Conservation (phyloP, 2,888 invertebrate genomes). For the Cecidostiba fungosa region DNA sequence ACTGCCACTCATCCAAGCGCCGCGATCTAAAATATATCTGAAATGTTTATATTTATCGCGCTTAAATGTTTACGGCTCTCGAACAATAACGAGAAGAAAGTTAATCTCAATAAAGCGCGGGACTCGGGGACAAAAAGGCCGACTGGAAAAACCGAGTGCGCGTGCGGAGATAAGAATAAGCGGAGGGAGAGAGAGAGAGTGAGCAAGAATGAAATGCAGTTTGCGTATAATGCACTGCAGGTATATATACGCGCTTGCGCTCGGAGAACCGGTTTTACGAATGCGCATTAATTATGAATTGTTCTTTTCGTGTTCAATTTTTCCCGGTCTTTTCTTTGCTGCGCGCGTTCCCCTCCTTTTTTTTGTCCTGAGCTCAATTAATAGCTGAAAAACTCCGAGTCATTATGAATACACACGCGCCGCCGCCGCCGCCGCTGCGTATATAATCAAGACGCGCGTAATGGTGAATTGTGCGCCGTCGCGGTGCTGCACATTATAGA, state of each 20-base stretch:
- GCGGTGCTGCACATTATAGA: not conserved
- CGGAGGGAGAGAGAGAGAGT: not conserved
- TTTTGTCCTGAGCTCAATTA: conserved; percentile 8
- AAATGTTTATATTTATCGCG: not conserved
- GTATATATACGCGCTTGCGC: not conserved
- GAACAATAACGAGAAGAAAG: conserved; percentile 32
- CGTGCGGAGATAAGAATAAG: not conserved
- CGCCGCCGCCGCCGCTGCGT: not conserved
- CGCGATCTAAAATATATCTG: not conserved
- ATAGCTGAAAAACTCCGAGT: conserved; percentile 40
- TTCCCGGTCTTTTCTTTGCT: conserved; percentile 4
- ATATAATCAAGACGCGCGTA: conserved; percentile 33
- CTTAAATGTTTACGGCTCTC: not conserved
- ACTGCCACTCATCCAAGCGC: not conserved
- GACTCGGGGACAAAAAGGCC: not conserved
- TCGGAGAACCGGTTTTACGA: conserved; percentile 44
- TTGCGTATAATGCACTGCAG: conserved; percentile 32
- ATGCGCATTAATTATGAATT: conserved; percentile 62
- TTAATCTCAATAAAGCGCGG: conserved; percentile 13
- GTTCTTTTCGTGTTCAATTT: conserved; percentile 54
- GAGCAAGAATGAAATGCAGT: conserved; percentile 53
- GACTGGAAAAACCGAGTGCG: not conserved
- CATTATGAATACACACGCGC: conserved; percentile 21
- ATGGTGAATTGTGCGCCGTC: conserved; percentile 31
- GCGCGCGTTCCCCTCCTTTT: not conserved